Conservation (phyloP, 1,140 invertebrate genomes). For the Andrena cerasifolii region DNA sequence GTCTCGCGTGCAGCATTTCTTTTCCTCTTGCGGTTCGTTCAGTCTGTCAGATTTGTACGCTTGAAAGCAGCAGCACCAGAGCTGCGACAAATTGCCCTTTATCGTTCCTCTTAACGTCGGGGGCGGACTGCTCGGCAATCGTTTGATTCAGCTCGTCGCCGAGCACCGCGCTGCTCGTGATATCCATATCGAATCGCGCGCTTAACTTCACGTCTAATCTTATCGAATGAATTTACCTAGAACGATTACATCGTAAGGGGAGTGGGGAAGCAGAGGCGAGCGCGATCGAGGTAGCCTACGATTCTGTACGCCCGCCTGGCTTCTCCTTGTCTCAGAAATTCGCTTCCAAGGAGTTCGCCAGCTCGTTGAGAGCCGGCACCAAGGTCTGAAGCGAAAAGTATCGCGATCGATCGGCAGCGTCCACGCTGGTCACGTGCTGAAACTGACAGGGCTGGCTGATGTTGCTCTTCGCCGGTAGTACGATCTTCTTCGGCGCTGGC, state of each 20-base stretch:
- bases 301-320: background rate
- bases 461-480: slow-evolving; percentile 89
- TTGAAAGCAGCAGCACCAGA: too few relatives aligned
- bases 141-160: background rate
- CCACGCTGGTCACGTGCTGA: slow-evolving; percentile 92
- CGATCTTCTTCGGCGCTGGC: slow-evolving; percentile 81
- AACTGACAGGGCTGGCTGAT: slow-evolving; percentile 94
- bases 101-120: too few relatives aligned
- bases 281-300: slow-evolving; percentile 10
- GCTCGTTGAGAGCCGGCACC: slow-evolving; percentile 76
- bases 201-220: background rate
- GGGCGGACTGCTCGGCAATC: background rate
- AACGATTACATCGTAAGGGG: background rate
- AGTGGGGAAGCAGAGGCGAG: background rate
- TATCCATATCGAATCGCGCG: background rate
- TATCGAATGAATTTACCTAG: background rate
- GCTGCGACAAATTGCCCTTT: too few relatives aligned
- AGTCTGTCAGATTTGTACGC: too few relatives aligned
- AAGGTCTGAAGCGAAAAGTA: slow-evolving; percentile 88
- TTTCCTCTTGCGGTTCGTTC: too few relatives aligned
- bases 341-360: slow-evolving; percentile 69
- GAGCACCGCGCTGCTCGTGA: background rate
- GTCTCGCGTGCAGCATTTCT: too few relatives aligned
- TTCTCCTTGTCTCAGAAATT: slow-evolving; percentile 65
- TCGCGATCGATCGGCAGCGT: slow-evolving; percentile 85